Evolutionary conservation across 2,113 vertebrate species (phyloP).

Genomic region (Halcyon malimbica): DNA sequence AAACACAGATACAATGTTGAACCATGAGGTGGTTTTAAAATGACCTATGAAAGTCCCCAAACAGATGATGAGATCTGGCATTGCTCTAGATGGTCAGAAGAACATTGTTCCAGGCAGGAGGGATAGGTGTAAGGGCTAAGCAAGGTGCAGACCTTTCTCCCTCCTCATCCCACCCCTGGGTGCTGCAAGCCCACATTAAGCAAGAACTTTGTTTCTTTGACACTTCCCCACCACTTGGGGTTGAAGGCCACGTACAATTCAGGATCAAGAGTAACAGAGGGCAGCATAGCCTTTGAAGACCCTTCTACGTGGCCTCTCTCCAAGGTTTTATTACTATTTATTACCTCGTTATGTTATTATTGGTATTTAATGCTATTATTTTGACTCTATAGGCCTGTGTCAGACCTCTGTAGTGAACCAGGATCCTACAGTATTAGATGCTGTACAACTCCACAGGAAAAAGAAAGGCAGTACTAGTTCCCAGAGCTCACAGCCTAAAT

Average conservation of each 20-base stretch:
- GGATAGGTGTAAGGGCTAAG: neutral
- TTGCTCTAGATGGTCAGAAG: neutral
- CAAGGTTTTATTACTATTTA: slow-evolving; percentile 6
- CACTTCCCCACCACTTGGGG: neutral
- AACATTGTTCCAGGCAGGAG: neutral
- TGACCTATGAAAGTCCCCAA: neutral
- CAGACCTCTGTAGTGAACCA: neutral
- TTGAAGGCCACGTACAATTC: neutral
- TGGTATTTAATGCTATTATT: slow-evolving; percentile 23
- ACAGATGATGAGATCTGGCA: neutral
- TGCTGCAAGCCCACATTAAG: neutral
- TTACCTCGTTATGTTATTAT: slow-evolving; percentile 2
- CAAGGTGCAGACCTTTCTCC: neutral
- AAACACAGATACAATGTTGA: neutral
- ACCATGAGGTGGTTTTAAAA: neutral
- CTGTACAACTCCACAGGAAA: neutral
- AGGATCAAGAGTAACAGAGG: neutral
- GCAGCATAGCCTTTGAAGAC: neutral
- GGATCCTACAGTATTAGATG: neutral
- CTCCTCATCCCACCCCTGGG: neutral
- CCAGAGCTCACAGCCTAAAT: neutral
- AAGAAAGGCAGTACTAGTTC: neutral
- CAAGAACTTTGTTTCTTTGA: neutral
- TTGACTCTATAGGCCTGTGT: neutral
- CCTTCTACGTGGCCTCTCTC: neutral